phyloP scores from a whole-genome alignment of 2,888 invertebrate genomes.

The Rotaria sp. region DNA sequence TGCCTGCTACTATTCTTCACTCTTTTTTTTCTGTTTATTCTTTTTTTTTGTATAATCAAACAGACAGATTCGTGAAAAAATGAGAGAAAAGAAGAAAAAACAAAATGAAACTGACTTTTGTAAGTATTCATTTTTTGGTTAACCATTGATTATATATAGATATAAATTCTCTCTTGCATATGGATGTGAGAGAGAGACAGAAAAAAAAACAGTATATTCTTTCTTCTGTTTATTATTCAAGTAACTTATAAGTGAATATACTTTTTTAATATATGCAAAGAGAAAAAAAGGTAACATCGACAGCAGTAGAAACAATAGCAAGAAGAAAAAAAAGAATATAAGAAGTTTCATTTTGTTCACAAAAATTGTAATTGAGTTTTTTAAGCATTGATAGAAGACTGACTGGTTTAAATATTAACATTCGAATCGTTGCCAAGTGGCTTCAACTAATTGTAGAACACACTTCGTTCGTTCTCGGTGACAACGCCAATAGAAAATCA shows the following conservation, averaged over 20 bases:
- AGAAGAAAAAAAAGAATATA: neutral
- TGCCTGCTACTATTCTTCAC: neutral
- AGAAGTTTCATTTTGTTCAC: neutral
- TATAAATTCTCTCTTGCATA: neutral
- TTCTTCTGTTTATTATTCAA: neutral
- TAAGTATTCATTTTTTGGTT: neutral
- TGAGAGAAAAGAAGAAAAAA: neutral
- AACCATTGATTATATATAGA: neutral
- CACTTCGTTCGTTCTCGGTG: neutral
- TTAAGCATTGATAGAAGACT: neutral
- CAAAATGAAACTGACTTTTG: neutral
- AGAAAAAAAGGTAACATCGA: neutral
- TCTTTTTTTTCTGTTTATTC: neutral
- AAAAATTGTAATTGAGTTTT: neutral
- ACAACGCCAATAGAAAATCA: neutral
- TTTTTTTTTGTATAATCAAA: neutral
- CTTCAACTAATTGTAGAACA: neutral
- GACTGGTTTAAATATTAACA: neutral
- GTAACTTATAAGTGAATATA: neutral
- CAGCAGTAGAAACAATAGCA: neutral
- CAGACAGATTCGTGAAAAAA: neutral
- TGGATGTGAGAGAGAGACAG: neutral
- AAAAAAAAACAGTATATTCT: neutral
- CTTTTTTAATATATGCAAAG: too few species aligned
- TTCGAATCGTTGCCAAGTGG: neutral